These are phyloP conservation scores for Seriola rivoliana DNA, from an alignment of 2,113 vertebrate species.

Conservation along the genomic window DNA sequence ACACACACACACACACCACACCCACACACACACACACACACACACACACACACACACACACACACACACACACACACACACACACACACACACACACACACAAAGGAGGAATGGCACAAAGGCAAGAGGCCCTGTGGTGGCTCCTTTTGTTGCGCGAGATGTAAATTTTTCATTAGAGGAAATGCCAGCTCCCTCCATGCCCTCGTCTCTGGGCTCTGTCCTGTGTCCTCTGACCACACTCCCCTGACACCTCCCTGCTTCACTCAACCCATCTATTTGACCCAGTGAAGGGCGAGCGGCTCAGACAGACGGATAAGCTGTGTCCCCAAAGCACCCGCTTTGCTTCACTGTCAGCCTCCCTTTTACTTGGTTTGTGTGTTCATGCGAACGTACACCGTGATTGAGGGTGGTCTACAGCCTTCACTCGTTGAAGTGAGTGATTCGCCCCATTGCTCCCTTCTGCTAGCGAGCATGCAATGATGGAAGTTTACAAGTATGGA, in stretches of 20 bases:
- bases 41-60: conserved; percentile 5
- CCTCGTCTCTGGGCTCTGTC: conserved; percentile 50
- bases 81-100: conserved; percentile 4
- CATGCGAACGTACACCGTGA: conserved; percentile 11
- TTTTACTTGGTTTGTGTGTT: conserved; percentile 30
- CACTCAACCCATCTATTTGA: conserved; percentile 60
- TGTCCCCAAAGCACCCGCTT: conserved; percentile 36
- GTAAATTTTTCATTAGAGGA: conserved; percentile 75
- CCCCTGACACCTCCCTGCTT: conserved; percentile 44
- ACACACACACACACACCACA: conserved; percentile 14
- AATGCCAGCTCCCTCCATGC: conserved; percentile 46
- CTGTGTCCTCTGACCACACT: conserved; percentile 57
- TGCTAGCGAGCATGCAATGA: background rate
- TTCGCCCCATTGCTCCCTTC: background rate
- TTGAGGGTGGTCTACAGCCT: conserved; percentile 33
- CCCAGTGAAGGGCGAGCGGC: conserved; percentile 62
- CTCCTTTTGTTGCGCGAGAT: conserved; percentile 37
- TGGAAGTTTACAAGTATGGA: background rate
- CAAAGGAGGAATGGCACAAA: conserved; percentile 14
- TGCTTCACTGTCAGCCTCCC: conserved; percentile 14
- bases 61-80: conserved; percentile 7
- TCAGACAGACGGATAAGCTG: conserved; percentile 55
- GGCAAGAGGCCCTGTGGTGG: conserved; percentile 1
- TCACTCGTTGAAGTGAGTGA: conserved; percentile 15
- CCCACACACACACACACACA: conserved; percentile 9